Conservation (phyloP, 2,888 invertebrate genomes). For the Eristalis tenax region DNA sequence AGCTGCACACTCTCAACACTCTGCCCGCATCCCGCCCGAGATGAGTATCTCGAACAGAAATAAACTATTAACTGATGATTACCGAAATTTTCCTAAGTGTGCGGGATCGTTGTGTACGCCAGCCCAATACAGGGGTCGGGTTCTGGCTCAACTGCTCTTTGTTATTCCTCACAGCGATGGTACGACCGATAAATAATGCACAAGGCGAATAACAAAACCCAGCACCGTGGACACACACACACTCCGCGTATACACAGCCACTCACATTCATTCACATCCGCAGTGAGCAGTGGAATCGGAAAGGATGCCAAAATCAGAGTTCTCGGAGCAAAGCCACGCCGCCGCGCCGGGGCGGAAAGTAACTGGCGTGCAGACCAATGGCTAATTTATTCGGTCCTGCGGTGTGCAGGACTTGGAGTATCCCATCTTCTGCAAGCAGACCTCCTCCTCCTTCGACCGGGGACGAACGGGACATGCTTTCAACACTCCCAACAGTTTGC, state of each 20-base stretch:
- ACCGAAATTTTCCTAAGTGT: constrained; percentile 30
- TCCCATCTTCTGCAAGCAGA: neutral
- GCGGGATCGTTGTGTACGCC: neutral
- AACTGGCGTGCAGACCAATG: neutral
- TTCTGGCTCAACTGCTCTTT: neutral
- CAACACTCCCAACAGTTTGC: constrained; percentile 3
- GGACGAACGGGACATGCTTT: neutral
- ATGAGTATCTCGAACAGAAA: constrained; percentile 14
- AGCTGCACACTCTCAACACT: neutral
- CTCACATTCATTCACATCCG: neutral
- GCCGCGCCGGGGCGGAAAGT: neutral
- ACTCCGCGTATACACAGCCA: neutral
- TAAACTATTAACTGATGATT: constrained; percentile 34
- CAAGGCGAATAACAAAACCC: neutral
- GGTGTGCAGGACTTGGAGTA: neutral
- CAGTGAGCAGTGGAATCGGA: neutral
- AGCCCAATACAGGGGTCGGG: neutral
- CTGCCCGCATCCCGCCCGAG: neutral
- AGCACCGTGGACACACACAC: neutral
- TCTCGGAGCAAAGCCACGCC: neutral
- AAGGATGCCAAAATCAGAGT: constrained; percentile 1
- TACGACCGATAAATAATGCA: constrained; percentile 25
- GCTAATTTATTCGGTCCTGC: constrained; percentile 21
- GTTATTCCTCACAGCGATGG: constrained; percentile 5
- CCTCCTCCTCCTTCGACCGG: neutral